Conservation (phyloP, 2,888 invertebrate species). For the Plebejus anna region DNA sequence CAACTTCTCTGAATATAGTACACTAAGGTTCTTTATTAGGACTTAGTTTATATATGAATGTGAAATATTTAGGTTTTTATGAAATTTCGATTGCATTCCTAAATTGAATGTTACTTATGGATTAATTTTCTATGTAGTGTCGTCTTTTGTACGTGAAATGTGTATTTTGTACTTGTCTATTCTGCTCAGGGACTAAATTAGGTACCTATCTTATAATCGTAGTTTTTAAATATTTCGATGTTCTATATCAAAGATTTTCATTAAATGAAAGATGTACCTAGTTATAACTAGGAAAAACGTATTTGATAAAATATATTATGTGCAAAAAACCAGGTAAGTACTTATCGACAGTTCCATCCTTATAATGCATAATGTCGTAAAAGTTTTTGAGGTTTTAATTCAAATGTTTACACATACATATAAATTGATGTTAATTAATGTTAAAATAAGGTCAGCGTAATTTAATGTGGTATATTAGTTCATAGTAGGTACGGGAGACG, state of each 20-base stretch:
- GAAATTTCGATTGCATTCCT: conserved; percentile 61
- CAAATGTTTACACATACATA: no score
- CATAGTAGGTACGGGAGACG: neutral
- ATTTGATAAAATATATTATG: neutral
- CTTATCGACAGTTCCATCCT: no score
- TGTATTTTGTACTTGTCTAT: conserved; percentile 13
- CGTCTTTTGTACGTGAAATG: conserved; percentile 16
- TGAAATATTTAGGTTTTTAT: conserved; percentile 36
- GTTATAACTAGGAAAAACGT: neutral
- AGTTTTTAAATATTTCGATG: neutral
- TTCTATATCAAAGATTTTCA: neutral
- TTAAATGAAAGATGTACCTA: neutral
- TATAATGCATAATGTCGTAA: no score
- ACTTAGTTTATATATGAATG: conserved; percentile 14
- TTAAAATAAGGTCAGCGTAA: neutral
- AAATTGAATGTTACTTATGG: conserved; percentile 38
- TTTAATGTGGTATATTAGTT: neutral
- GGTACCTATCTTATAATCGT: neutral
- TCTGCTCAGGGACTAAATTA: neutral
- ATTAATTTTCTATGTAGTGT: conserved; percentile 20
- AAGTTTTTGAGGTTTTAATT: no score
- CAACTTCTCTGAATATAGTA: no score
- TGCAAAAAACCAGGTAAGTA: no score
- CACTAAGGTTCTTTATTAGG: conserved; percentile 13
- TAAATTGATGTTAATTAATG: neutral